A percentile compares a stretch with the other conserved stretches of the same genome.
phyloP scores from a whole-genome alignment of 2,797 vertebrate genomes.

The Epinephelus awoara region DNA sequence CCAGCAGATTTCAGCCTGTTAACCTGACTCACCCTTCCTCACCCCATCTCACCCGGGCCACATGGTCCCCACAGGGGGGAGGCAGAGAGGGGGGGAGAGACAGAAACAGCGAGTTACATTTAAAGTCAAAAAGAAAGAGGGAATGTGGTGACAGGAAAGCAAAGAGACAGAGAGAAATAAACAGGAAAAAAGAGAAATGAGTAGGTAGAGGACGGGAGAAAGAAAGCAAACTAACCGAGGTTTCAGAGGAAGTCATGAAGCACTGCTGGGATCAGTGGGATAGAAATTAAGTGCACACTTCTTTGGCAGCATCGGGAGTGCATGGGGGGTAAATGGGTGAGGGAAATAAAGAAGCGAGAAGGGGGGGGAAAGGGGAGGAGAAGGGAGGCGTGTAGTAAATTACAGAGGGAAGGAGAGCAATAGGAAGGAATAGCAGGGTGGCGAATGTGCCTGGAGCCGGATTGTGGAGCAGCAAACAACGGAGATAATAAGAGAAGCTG shows the following conservation, averaged over 20 bases:
- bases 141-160: not conserved
- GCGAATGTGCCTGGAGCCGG: conserved; percentile 56
- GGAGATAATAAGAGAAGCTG: conserved; percentile 70
- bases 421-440: conserved; percentile 58
- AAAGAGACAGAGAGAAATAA: not conserved
- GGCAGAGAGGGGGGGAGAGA: conserved; percentile 9
- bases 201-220: not conserved
- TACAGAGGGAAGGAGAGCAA: conserved; percentile 53
- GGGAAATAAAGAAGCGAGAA: conserved; percentile 26
- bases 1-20: conserved; percentile 68
- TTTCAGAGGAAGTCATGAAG: conserved; percentile 26
- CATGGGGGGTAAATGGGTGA: conserved; percentile 49
- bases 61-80: conserved; percentile 59
- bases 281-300: conserved; percentile 50
- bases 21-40: conserved; percentile 66
- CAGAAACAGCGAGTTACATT: conserved; percentile 29
- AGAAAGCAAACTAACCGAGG: conserved; percentile 3
- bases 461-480: conserved; percentile 67
- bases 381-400: conserved; percentile 55
- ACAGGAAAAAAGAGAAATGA: not conserved
- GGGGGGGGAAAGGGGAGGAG: conserved; percentile 18
- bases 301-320: not conserved
- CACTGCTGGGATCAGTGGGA: conserved; percentile 42
- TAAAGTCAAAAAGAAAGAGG: not conserved
- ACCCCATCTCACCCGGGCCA: conserved; percentile 65